Conservation (phyloP, 2,113 vertebrate genomes). For the Sinocyclocheilus anshuiensis region DNA sequence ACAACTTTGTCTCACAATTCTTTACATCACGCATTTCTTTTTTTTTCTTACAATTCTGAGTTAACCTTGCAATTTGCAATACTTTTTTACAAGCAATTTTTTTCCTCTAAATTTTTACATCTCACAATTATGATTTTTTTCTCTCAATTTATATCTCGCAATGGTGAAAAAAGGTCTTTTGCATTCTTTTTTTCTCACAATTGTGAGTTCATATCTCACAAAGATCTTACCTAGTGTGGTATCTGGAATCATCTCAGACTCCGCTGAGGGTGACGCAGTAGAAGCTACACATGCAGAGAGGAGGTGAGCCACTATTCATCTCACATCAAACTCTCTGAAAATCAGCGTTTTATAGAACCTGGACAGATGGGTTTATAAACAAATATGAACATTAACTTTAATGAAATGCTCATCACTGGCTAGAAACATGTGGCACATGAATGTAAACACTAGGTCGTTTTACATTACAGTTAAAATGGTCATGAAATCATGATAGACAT, state of each 20-base stretch:
- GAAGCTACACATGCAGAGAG: constrained; percentile 1
- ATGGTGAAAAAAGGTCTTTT: too few species aligned
- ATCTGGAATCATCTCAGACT: background rate
- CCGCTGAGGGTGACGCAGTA: too few species aligned
- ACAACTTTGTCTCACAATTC: too few species aligned
- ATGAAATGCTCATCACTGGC: background rate
- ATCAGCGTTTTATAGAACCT: background rate
- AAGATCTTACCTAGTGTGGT: constrained; percentile 10
- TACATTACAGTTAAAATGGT: constrained; percentile 3
- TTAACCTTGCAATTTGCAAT: too few species aligned
- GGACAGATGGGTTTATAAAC: background rate
- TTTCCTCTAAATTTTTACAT: too few species aligned
- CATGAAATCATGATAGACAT: background rate
- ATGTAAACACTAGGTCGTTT: background rate
- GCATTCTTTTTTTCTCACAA: too few species aligned
- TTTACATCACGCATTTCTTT: too few species aligned
- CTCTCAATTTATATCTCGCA: too few species aligned
- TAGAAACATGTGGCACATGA: background rate
- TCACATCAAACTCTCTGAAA: background rate
- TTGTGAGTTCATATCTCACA: too few species aligned
- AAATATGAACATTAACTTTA: background rate
- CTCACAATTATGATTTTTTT: too few species aligned
- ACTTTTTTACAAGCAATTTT: too few species aligned
- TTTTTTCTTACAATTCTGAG: too few species aligned
- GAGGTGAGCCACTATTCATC: background rate